Evolutionary conservation across 2,888 invertebrate species (phyloP).

Genomic region (Isoperla grammatica): DNA sequence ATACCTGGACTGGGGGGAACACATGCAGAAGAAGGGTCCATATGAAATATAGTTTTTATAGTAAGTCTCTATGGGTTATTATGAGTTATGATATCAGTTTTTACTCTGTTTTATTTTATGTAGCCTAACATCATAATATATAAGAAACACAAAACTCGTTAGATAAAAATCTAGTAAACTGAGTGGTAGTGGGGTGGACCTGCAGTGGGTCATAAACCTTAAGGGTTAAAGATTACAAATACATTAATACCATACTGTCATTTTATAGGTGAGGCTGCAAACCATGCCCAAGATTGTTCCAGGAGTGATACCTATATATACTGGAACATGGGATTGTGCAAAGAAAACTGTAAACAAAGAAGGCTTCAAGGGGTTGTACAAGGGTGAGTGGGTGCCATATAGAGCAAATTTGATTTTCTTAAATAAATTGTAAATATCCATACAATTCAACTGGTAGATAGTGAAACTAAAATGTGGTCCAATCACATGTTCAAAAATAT

Average conservation of each 20-base stretch:
- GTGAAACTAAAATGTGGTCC: too few species aligned
- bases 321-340: slow-evolving; percentile 89
- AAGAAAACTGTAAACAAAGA: slow-evolving; percentile 83
- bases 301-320: slow-evolving; percentile 73
- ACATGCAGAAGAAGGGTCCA: too few species aligned
- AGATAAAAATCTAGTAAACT: too few species aligned
- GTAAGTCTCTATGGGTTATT: not conserved
- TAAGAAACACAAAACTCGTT: too few species aligned
- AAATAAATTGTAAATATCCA: not conserved
- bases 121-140: too few species aligned
- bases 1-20: too few species aligned
- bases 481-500: too few species aligned
- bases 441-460: slow-evolving; percentile 13
- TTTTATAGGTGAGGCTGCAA: slow-evolving; percentile 79
- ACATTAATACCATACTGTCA: slow-evolving; percentile 21
- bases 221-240: too few species aligned
- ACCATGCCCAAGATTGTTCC: slow-evolving; percentile 82
- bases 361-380: slow-evolving; percentile 77
- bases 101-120: too few species aligned
- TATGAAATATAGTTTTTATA: too few species aligned
- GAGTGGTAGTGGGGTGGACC: too few species aligned
- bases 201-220: too few species aligned
- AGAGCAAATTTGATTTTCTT: not conserved
- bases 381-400: slow-evolving; percentile 50
- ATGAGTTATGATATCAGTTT: not conserved